Evolutionary conservation across 2,888 invertebrate genomes (phyloP).

Genomic region (Allophyes oxyacanthae): DNA sequence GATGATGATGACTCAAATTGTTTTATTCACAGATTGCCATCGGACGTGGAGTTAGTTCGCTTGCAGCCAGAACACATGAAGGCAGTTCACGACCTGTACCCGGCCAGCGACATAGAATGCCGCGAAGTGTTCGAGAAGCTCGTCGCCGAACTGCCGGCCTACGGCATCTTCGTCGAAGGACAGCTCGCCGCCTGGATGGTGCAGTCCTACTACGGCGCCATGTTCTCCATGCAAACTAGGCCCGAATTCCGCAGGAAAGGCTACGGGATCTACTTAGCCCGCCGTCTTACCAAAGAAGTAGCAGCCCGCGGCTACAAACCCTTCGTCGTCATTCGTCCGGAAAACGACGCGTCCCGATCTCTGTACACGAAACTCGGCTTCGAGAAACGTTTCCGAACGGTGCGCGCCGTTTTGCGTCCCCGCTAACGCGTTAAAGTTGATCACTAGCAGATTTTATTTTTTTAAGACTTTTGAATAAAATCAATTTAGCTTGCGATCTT

Average conservation of each 20-base stretch:
- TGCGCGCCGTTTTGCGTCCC: conserved; percentile 93
- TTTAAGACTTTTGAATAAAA: conserved; percentile 88
- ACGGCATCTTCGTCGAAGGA: conserved; percentile 93
- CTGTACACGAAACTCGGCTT: conserved; percentile 95
- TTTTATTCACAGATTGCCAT: conserved; percentile 82
- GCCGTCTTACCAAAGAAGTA: conserved; percentile 91
- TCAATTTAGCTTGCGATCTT: conserved; percentile 88
- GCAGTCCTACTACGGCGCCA: conserved; percentile 96
- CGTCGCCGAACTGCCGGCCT: conserved; percentile 93
- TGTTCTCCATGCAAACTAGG: conserved; percentile 97
- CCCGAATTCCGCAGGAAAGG: conserved; percentile 93
- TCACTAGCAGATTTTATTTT: conserved; percentile 89
- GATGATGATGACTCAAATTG: no score
- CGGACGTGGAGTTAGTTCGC: conserved; percentile 93
- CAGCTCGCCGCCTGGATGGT: conserved; percentile 97
- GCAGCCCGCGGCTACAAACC: conserved; percentile 94
- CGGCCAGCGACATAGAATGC: conserved; percentile 96
- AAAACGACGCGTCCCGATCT: conserved; percentile 95
- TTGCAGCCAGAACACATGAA: conserved; percentile 94
- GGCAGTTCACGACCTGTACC: conserved; percentile 95
- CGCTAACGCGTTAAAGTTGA: conserved; percentile 81
- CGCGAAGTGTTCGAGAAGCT: conserved; percentile 95
- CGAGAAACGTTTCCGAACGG: conserved; percentile 93
- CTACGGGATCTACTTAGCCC: conserved; percentile 93
- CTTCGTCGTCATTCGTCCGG: conserved; percentile 95